Base-by-base conservation (phyloP, 23 tunicate species). In the Trididemnum clinides region DNA sequence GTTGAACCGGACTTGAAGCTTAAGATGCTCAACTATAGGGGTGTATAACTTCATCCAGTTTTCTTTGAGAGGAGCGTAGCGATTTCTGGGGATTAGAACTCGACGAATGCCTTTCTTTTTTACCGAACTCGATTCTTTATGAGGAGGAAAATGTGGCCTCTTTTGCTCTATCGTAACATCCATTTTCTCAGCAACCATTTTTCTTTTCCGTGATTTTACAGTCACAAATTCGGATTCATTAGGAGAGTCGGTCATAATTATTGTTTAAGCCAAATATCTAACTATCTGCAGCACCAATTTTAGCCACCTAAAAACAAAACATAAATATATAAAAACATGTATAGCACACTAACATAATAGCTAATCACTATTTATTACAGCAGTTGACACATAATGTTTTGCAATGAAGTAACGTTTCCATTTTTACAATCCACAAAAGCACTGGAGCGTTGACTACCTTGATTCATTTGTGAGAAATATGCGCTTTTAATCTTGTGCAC, bases 51-150 rank as follows among this genome's bases (percentile, higher is more conserved):
- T 96, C 88, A 87, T 78, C 99, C 99, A 96, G 77, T 84, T 85
- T 79, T 91, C 96, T 80, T 96, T 96, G 35, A 96, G 82, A 7
- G 99, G 96, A 21, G 99, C 80, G 65, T 90, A 91, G 64, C 99
- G 77, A 64, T 95, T 95, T 10, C 91, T 63, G 12, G 98, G 98
- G 12, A 95, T 85, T 1, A 95, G 91, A 10, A 95, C 73, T 50
- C 84, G 84, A 34, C 91, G 80, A 22, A 92, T 79, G n/a, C 74
- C 72, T 50, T 87, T 83, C 26, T 87, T 65, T 4, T 76, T 85
- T 28, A n/a, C 51, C 19, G 82, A 20, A 35, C 70, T 37, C 27
- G 77, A 65, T 1, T 82, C 91, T 1, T 82, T 90, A 54, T 72
- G 63, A 12, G 85, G 78, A 0, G 97, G 97, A 87, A 91, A 91